Evolutionary conservation across 2,797 vertebrate genomes (phyloP).

Genomic region (Anabas testudineus): DNA sequence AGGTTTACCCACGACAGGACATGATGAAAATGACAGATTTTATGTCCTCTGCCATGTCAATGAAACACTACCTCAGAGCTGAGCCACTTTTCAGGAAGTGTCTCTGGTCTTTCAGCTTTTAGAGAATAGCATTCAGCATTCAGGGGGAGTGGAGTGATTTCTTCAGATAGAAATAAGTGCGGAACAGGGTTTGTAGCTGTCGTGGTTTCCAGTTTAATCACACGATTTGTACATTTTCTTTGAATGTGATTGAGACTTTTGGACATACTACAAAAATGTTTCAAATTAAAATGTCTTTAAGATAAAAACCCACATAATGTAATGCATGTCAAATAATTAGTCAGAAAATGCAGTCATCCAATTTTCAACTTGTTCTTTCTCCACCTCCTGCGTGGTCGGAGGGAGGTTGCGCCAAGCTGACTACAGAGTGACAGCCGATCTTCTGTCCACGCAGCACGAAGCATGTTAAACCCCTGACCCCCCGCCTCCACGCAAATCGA

Average conservation of each 20-base stretch:
- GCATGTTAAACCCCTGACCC: slow-evolving; percentile 73
- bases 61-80: slow-evolving; percentile 60
- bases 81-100: slow-evolving; percentile 59
- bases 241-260: slow-evolving; percentile 17
- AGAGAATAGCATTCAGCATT: slow-evolving; percentile 18
- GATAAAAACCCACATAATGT: slow-evolving; percentile 58
- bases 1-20: slow-evolving; percentile 74
- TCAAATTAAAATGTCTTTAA: slow-evolving; percentile 47
- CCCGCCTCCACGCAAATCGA: slow-evolving; percentile 68
- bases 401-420: slow-evolving; percentile 74
- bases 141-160: slow-evolving; percentile 25
- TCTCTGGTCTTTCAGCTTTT: slow-evolving; percentile 41
- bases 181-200: slow-evolving; percentile 18
- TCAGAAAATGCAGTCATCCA: slow-evolving; percentile 72
- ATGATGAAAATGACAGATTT: slow-evolving; percentile 81
- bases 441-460: slow-evolving; percentile 79
- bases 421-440: slow-evolving; percentile 75
- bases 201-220: slow-evolving; percentile 5
- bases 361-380: slow-evolving; percentile 68
- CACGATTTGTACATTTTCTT: slow-evolving; percentile 12
- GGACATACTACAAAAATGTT: slow-evolving; percentile 20
- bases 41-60: slow-evolving; percentile 72
- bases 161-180: slow-evolving; percentile 12
- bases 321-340: slow-evolving; percentile 69
- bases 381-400: slow-evolving; percentile 76